A percentile compares a stretch with the other conserved stretches of the same genome.
Evolutionary conservation across 2,888 invertebrate genomes (phyloP).

Genomic region (Gasteruption jaculator): DNA sequence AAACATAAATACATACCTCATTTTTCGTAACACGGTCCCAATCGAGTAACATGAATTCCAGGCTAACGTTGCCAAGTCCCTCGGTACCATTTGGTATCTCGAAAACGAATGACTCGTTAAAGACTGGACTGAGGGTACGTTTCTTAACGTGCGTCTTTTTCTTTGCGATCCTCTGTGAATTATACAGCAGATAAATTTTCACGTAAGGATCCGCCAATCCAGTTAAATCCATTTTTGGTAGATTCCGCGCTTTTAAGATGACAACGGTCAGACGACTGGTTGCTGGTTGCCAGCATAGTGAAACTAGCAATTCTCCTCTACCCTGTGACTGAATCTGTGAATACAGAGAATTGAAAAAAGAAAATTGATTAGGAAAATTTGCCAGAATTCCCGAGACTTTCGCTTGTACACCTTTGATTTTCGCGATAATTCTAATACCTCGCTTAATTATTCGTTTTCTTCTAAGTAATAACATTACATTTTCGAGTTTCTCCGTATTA

Average conservation of each 20-base stretch:
- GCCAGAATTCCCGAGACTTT: neutral
- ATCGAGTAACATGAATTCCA: slow-evolving; percentile 87
- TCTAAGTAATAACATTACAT: too few species aligned
- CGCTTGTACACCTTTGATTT: slow-evolving; percentile 1
- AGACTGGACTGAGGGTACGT: slow-evolving; percentile 94
- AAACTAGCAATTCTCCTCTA: slow-evolving; percentile 91
- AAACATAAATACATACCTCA: slow-evolving; percentile 57
- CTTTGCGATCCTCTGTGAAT: slow-evolving; percentile 97
- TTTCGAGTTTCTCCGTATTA: too few species aligned
- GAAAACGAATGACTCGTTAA: slow-evolving; percentile 98
- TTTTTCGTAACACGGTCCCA: slow-evolving; percentile 99
- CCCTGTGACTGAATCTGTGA: slow-evolving; percentile 91
- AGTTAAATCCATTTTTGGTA: slow-evolving; percentile 97
- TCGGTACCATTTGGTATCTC: slow-evolving; percentile 84
- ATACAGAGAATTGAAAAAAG: slow-evolving; percentile 19
- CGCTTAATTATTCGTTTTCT: neutral
- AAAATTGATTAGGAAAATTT: slow-evolving; percentile 10
- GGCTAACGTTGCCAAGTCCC: slow-evolving; percentile 74
- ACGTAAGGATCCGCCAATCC: slow-evolving; percentile 97
- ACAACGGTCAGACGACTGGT: slow-evolving; percentile 94
- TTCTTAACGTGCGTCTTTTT: slow-evolving; percentile 99
- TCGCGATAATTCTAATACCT: slow-evolving; percentile 1
- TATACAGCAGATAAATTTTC: slow-evolving; percentile 94
- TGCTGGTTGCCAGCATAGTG: slow-evolving; percentile 97
- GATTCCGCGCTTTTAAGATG: slow-evolving; percentile 91